Base-by-base conservation (phyloP, 2,113 vertebrate species). In the Rhinogobius similis region DNA sequence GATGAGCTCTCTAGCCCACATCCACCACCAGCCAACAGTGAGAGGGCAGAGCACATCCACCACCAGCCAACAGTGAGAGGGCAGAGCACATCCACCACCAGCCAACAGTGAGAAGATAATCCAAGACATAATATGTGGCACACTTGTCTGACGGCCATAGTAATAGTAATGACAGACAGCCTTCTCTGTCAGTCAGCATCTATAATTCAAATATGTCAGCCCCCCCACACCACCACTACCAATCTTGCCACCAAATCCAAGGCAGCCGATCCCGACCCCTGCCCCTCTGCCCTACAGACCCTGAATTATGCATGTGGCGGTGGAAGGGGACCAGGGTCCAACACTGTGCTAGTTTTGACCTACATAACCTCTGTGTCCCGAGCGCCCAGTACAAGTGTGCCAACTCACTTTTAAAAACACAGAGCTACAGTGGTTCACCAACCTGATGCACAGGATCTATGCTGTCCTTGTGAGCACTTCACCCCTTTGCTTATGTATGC, bases 311-410 rank as follows among this genome's bases (percentile, higher is more conserved):
- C 85, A 94, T 94, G 87, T 67, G 70, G 81, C 76, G 83, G 79
- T 92, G 85, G 78, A 88, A 86, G 76, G 73, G 90, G 77, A 86
- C 66, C 72, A 84, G 82, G 83, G 87, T 90, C 89, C 62, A 56
- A 77, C 72, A 75, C 81, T 83, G 82, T 76, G 70, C 75, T 62
- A 61, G 70, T 75, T 79, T 16, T 93, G 93, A 93, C 93, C 92
- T 93, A 92, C 91, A 92, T 93, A 93, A 93, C 92, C 91, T 88
- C 90, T 84, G 83, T 86, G 87, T 90, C 90, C 90, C 76, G 83
- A 87, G 91, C 90, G 69, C 85, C 81, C 82, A 87, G 46, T 20
- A 7, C 20, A 50, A 2, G 20, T 21, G 20, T 50, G 46, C 4
- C 20, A 46, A n/a, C 9, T 76, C 75, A 87, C 77, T 88, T 85